Base-by-base conservation (phyloP, 2,888 invertebrate species). In the Amblyjoppa fuscipennis region DNA sequence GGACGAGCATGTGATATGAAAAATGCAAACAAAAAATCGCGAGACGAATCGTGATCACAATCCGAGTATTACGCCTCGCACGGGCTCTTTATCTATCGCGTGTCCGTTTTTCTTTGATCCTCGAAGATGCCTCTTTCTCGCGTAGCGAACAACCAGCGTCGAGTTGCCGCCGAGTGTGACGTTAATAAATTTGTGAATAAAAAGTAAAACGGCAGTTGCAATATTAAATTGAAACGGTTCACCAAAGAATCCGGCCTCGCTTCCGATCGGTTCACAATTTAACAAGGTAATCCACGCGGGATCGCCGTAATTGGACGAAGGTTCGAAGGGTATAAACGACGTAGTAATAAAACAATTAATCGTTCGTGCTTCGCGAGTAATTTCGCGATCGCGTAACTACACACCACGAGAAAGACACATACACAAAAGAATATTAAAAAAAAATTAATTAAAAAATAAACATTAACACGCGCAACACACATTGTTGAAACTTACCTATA, bases 401-500 rank as follows among this genome's bases (percentile, higher is more conserved):
- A 49, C 59, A 85, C 41, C 28, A 76, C 53, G 59, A 79, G 53
- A 56, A 59, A 28, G 83, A 74, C 13, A 77, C 81, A 66, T 28
- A 80, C 81, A 80, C 64, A 56, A 41, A 41, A 41, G 11, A 41
- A 5, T 41, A 41, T 66, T 70, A 56, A 61, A 45, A 49, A 59
- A 75, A 76, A 73, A 74, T 73, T 51, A 73, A 68, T 64, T 70
- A 87, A 56, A 82, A 73, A 70, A 68, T 70, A 87, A 56, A 82
- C 45, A 69, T 45, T 81, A 64, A 71, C 53, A 82, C 85, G 75
- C 51, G 51, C 45, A 69, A 80, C 68, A 87, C 77, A 87, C 81
- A 83, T 89, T 89, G 88, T 90, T 89, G 88, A 89, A 85, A 85
- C 79, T 83, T 90, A 89, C 71, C 73, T 87, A 89, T 86, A 84